Base-by-base conservation (phyloP, 2,113 vertebrate genomes). In the Solenodon paradoxus region DNA sequence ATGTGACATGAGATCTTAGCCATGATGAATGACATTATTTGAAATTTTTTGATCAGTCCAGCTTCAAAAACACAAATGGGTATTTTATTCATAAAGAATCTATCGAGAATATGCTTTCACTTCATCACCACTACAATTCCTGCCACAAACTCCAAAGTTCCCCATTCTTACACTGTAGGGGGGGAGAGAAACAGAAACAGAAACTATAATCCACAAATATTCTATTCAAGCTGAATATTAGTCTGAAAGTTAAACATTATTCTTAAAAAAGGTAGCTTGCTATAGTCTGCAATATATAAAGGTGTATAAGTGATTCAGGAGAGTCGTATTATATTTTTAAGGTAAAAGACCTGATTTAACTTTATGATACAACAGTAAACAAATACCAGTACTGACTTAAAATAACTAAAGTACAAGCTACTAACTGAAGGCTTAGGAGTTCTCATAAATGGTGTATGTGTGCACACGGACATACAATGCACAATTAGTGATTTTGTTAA, bases 331-430 rank as follows among this genome's bases (percentile, higher is more conserved):
- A 42, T 26, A 30, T 85, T 91, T 94, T 85, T 61, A 89, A 90
- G 79, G 55, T 64, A 90, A 57, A 94, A 92, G 42, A 85, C 77
- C 55, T 59, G 86, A 95, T 63, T 79, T 96, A 95, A 82, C 91
- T 92, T 84, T 89, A 96, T 85, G 79, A 47, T 87, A 92, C 66
- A 88, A 26, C 57, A 81, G 74, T 96, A 74, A 93, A 75, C 77
- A 95, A 93, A 92, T 49, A 59, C 15, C 84, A 71, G 16, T 15
- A 26, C 26, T 91, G 78, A 94, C 68, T 85, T 85, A 74, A 96
- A 92, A 94, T 82, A 72, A 92, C 78, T 87, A 47, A 93, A 96
- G 85, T 90, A 53, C 77, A 92, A 96, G 79, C 75, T 78, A 92
- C 69, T 61, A 92, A 95, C 4, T 57, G 92, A 93, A 89, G 40